phyloP scores from a whole-genome alignment of 1,140 invertebrate species.

The Apis cerana region DNA sequence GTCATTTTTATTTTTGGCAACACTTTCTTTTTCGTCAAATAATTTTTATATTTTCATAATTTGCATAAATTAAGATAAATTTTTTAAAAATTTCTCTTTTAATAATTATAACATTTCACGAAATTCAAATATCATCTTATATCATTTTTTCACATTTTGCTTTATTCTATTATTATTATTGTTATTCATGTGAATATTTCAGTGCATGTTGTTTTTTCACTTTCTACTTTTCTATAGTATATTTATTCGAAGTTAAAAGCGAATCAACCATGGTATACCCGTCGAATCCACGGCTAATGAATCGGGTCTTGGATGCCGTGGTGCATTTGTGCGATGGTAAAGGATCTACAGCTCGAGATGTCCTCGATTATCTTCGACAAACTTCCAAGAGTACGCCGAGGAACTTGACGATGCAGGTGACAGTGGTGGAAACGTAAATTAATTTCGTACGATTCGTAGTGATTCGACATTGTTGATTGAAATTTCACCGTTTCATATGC shows the following conservation, averaged over 20 bases:
- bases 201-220: neutral
- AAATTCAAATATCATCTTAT: no score
- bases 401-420: slow-evolving; percentile 70
- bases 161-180: no score
- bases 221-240: neutral
- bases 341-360: slow-evolving; percentile 65
- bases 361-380: slow-evolving; percentile 62
- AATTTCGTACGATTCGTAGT: neutral
- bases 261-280: slow-evolving; percentile 64
- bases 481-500: neutral
- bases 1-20: no score
- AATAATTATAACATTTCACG: no score
- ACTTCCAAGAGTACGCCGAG: slow-evolving; percentile 46
- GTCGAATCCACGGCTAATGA: slow-evolving; percentile 68
- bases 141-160: no score
- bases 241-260: neutral
- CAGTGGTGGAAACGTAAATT: neutral
- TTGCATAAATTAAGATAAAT: no score
- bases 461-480: neutral
- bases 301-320: slow-evolving; percentile 68
- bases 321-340: slow-evolving; percentile 54
- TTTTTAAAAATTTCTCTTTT: no score
- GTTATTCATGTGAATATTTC: neutral
- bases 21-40: no score
- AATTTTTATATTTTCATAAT: no score